Base-by-base conservation (phyloP, 2,797 vertebrate genomes). In the Macrochelys suwanniensis region DNA sequence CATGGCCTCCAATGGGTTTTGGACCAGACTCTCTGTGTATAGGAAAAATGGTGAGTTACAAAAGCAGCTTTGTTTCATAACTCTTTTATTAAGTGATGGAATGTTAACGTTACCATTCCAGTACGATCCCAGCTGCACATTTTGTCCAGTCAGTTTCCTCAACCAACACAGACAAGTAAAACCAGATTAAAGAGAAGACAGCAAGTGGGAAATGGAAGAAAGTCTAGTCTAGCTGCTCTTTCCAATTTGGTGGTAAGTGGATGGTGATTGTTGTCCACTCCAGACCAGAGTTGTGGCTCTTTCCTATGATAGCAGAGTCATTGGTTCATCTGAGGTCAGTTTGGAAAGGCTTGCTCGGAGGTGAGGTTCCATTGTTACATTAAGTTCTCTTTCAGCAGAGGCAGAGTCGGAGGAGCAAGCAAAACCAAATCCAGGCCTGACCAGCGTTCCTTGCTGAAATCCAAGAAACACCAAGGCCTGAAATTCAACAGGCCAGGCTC, bases 261-360 rank as follows among this genome's bases (percentile, higher is more conserved):
- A 94, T 78, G 10, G 65, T 68, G 95, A 93, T 16, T 82, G 42
- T 82, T 93, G 28, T 51, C 90, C 81, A 45, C 87, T 91, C 94
- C 54, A 92, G 65, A 87, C 80, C 91, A 90, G 61, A 83, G 57
- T 59, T 95, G 59, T 2, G 85, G 94, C 47, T 97, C 57, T n/a
- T 0, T 5, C 77, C 80, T 26, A 91, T 74, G 80, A 80, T 93
- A 87, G 92, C 71, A 59, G 37, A 23, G 85, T 65, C 80, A 53
- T 37, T 92, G 87, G 90, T 88, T 97, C 90, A 93, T 96, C 90
- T 95, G 90, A 96, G 90, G 90, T 95, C 90, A 84, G 84, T 49
- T 65, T 96, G 95, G 96, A 94, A 97, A 88, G 88, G 89, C 94
- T 97, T 94, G 96, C 94, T 96, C 94, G 94, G 95, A 94, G 94